Evolutionary conservation across 2,797 vertebrate genomes (phyloP).

Genomic region (Chelon labrosus): DNA sequence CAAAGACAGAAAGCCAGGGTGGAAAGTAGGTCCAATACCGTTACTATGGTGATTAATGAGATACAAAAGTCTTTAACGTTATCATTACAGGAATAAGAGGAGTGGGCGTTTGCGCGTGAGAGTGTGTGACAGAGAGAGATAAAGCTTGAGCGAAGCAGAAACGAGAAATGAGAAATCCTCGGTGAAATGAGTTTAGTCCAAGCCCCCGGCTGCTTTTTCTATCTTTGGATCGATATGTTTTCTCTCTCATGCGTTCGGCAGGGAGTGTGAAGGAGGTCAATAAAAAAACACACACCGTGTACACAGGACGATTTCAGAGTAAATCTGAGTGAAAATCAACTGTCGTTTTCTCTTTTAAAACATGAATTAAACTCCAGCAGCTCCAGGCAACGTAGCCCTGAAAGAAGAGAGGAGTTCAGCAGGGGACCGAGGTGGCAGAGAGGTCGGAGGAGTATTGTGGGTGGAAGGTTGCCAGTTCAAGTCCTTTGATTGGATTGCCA

Average conservation of each 20-base stretch:
- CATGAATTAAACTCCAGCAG: conserved; percentile 27
- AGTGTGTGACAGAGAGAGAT: conserved; percentile 1
- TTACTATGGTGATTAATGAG: conserved; percentile 75
- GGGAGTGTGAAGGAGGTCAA: conserved; percentile 32
- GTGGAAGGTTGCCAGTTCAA: conserved; percentile 25
- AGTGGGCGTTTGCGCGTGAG: conserved; percentile 30
- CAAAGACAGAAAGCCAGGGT: conserved; percentile 21
- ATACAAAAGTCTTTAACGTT: conserved; percentile 59
- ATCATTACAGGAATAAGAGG: conserved; percentile 49
- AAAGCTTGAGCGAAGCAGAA: conserved; percentile 6
- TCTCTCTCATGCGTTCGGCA: conserved; percentile 27
- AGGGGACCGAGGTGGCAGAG: neutral
- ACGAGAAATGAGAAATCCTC: conserved; percentile 42
- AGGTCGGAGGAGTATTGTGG: neutral
- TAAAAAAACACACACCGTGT: conserved; percentile 25
- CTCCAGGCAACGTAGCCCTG: conserved; percentile 23
- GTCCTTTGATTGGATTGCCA: neutral
- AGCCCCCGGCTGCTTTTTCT: conserved; percentile 40
- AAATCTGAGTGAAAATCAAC: conserved; percentile 34
- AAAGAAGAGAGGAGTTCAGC: conserved; percentile 21
- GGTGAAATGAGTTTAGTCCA: conserved; percentile 37
- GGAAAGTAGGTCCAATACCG: conserved; percentile 57
- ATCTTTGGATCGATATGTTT: conserved; percentile 54
- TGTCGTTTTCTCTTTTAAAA: conserved; percentile 29
- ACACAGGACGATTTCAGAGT: conserved; percentile 7